Evolutionary conservation across 2,113 vertebrate species (phyloP), one percentile per base, ranked within the genome.

Genomic region (Microtus richardsoni): DNA sequence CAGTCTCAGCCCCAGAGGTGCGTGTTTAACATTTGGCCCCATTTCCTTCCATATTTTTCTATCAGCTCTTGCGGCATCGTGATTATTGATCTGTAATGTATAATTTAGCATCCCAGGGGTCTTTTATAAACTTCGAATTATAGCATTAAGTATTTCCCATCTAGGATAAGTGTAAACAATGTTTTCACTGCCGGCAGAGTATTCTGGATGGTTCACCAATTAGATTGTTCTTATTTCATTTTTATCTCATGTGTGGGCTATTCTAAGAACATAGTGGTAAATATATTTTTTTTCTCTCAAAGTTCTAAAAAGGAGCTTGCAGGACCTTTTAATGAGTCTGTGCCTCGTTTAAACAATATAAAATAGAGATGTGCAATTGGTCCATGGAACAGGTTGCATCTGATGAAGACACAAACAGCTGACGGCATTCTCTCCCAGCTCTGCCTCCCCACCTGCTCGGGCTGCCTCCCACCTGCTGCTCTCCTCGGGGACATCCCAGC

Each of bases 11-110:
- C 85, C 82, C 85, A 66, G 52, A 84, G 68, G 88, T 52, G 2
- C 44, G 7, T 77, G 93, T 89, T 91, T 92, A 93, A 92, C 88
- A 54, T 92, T 85, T 93, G 24, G n/a, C 28, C 70, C 60, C 82
- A 7, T 71, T 93, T 84, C 80, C 94, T 85, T 62, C 47, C 4
- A 36, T 82, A 73, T 93, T 93, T 96, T 93, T 68, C 36, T 78
- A 89, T 94, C 89, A 28, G 62, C 74, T 95, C 96, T 79, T 78
- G 36, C 54, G 47, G 77, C 66, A 78, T 39, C 60, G 85, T 93
- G 96, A 78, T 83, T 97, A 91, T 75, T 91, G 92, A 92, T 97
- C 86, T 88, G 13, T 83, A 88, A 88, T 92, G 62, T 83, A 74
- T 93, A 96, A 97, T 64, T 92, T 91, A 92, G 60, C 86, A 77